These are phyloP conservation scores for Musca domestica DNA, from an alignment of 1,140 invertebrate species.

Conservation along the genomic window DNA sequence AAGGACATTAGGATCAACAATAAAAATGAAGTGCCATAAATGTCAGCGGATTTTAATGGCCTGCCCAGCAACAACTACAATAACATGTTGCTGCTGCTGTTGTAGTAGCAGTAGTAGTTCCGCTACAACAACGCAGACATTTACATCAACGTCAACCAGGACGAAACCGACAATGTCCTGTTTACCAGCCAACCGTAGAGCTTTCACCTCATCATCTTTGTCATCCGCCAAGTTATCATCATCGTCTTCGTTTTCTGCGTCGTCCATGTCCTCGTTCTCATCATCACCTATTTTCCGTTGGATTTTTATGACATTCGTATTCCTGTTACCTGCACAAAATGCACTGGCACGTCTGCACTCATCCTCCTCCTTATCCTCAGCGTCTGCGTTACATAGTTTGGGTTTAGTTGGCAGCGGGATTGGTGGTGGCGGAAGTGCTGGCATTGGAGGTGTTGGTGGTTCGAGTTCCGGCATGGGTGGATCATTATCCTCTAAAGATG, in stretches of 20 bases:
- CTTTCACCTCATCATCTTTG: no score
- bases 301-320: conserved; percentile 46
- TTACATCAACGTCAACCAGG: not conserved
- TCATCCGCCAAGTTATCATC: not conserved
- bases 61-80: conserved; percentile 3
- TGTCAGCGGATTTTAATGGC: conserved; percentile 14
- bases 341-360: conserved; percentile 51
- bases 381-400: conserved; percentile 26
- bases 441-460: conserved; percentile 30
- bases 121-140: not conserved
- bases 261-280: not conserved
- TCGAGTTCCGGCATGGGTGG: conserved; percentile 25
- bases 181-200: no score
- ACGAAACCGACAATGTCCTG: no score
- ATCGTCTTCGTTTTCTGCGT: not conserved
- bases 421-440: conserved; percentile 10
- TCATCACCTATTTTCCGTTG: conserved; percentile 43
- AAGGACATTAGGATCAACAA: not conserved
- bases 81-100: not conserved
- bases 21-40: conserved; percentile 23
- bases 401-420: conserved; percentile 29
- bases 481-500: conserved; percentile 39
- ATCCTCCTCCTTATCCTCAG: conserved; percentile 37
- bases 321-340: conserved; percentile 34
- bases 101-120: not conserved